Percentiles rank a stretch among this genome's conserved stretches.
Conservation (phyloP, 2,888 invertebrate species). For the Ichneumon xanthorius region DNA sequence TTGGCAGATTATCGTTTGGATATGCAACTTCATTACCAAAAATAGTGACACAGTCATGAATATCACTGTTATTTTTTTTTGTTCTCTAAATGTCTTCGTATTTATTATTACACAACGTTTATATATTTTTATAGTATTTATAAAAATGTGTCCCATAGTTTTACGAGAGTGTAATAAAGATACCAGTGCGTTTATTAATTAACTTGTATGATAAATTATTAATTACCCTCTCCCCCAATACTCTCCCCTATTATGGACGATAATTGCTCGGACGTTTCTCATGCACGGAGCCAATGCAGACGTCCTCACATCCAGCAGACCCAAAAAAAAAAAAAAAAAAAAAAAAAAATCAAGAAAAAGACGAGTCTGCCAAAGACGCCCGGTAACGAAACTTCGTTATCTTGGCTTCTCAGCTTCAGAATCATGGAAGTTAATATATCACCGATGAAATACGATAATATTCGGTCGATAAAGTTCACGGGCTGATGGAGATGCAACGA, state of each 20-base stretch:
- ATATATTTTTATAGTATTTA: too few species aligned
- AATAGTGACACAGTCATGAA: too few species aligned
- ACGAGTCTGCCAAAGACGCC: background rate
- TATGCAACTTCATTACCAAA: too few species aligned
- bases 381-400: background rate
- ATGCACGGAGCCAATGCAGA: background rate
- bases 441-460: slow-evolving; percentile 7
- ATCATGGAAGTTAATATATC: background rate
- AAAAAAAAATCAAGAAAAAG: background rate
- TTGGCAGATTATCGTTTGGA: too few species aligned
- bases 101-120: too few species aligned
- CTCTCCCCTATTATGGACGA: too few species aligned
- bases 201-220: background rate
- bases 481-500: slow-evolving; percentile 20
- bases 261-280: too few species aligned
- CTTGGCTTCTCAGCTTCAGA: background rate
- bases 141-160: too few species aligned
- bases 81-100: too few species aligned
- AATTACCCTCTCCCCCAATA: background rate
- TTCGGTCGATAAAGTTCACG: slow-evolving; percentile 23
- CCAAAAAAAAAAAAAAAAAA: background rate
- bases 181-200: background rate
- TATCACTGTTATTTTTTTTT: too few species aligned
- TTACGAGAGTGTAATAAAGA: background rate
- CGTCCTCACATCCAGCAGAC: background rate